Evolutionary conservation across 2,888 invertebrate genomes (phyloP).

Genomic region (Hydrotaea cyrtoneurina): DNA sequence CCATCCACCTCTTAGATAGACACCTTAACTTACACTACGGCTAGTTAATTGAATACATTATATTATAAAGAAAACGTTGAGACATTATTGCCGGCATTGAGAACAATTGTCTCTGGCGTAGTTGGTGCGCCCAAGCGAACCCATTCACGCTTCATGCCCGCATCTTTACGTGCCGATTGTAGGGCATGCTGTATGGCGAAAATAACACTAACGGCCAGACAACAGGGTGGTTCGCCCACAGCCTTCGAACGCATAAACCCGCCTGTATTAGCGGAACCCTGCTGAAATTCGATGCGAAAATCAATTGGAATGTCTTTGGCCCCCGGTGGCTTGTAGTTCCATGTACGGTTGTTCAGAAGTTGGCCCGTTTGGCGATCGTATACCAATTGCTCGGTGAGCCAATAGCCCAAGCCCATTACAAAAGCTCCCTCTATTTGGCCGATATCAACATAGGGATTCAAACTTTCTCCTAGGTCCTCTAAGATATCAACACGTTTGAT

Average conservation of each 20-base stretch:
- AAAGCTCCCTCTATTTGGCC: conserved; percentile 90
- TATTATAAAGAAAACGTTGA: background rate
- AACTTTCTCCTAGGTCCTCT: conserved; percentile 87
- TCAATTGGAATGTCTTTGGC: conserved; percentile 89
- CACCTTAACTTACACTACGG: background rate
- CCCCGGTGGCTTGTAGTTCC: conserved; percentile 89
- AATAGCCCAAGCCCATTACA: conserved; percentile 88
- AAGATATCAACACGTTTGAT: conserved; percentile 85
- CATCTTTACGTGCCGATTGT: conserved; percentile 84
- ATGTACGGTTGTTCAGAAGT: conserved; percentile 87
- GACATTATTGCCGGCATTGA: conserved; percentile 70
- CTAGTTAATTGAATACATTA: background rate
- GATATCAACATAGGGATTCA: conserved; percentile 87
- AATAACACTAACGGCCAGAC: conserved; percentile 82
- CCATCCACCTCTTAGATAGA: background rate
- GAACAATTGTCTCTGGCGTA: conserved; percentile 72
- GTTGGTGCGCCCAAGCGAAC: conserved; percentile 74
- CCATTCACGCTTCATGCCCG: conserved; percentile 80
- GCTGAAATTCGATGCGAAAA: conserved; percentile 85
- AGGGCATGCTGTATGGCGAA: conserved; percentile 86
- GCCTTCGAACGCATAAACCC: conserved; percentile 87
- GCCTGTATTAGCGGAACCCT: conserved; percentile 84
- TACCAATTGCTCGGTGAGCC: conserved; percentile 86
- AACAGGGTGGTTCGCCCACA: conserved; percentile 83
- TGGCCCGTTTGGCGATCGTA: conserved; percentile 84